Evolutionary conservation across 92 coral and sea anemone genomes (phyloP), one percentile per base, ranked within the genome.

Genomic region (Heteractis magnifica): DNA sequence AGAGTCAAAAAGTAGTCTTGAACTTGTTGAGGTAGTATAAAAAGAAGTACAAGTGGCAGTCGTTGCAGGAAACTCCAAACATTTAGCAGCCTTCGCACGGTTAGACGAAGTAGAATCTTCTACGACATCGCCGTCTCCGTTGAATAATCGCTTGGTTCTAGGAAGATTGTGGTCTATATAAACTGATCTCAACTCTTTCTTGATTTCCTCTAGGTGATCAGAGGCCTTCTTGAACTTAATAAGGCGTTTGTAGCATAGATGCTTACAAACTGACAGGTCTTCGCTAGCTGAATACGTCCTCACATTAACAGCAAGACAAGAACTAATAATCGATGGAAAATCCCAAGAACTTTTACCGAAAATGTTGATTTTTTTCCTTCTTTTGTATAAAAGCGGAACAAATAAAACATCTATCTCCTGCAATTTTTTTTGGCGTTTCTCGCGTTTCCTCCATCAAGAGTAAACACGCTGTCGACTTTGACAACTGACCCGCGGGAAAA

Each of bases 181-280:
- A 83, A 80, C 77, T 76, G 56, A 51, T 52, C 78, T 85, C 59
- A 89, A 65, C 62, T 89, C 92, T 76, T 52, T 52, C 81, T 89
- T 89, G 15, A 89, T 73, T 79, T 76, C 86, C 74, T 80, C 81
- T 1, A 89, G 77, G 23, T 80, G 77, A 52, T 76, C 86, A 51
- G 76, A 86, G 62, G 85, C 84, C 64, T 79, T 78, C 84, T 89
- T 89, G 89, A 84, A 86, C 79, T 89, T 89, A 86, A 71, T 86
- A 6, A 85, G 83, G 77, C 83, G 62, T 88, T 26, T 26, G 26
- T 26, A 26, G 26, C 26, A 26, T 26, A 26, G 26, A 26, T 26
- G 26, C 26, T 26, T 84, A 70, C 91, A 88, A 71, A 88, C 89
- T 62, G 81, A 80, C 86, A 79, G 71, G 74, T 77, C 82, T 84